Conservation (phyloP, 2,113 vertebrate species). For the Tetrao urogallus region DNA sequence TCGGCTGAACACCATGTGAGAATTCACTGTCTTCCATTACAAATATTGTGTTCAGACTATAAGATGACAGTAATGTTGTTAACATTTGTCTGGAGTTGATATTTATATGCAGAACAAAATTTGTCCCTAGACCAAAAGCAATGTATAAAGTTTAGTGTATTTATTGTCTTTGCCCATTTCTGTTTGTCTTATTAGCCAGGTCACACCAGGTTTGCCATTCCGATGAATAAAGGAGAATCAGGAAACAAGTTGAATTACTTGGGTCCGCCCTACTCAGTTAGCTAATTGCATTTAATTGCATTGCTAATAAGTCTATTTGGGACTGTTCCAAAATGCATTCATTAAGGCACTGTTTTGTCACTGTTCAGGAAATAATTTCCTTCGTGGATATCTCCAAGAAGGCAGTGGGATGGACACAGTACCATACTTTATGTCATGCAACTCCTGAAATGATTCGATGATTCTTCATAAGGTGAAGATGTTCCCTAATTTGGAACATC, state of each 20-base stretch:
- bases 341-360: background rate
- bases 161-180: background rate
- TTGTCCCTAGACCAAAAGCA: background rate
- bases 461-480: background rate
- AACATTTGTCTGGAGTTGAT: background rate
- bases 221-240: background rate
- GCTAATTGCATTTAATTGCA: rapidly evolving
- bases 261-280: background rate
- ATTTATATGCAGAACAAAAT: background rate
- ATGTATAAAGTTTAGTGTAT: background rate
- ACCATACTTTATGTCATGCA: background rate
- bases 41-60: background rate
- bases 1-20: background rate
- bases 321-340: background rate
- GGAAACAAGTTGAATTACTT: background rate
- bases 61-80: background rate
- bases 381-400: background rate
- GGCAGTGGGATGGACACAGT: background rate
- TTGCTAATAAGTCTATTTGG: background rate
- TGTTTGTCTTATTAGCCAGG: background rate
- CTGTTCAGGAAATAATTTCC: background rate
- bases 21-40: background rate
- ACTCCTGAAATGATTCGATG: background rate
- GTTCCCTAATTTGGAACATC: background rate
- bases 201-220: background rate